Conservation (phyloP, 2,888 invertebrate genomes). For the Drymonia ruficornis region DNA sequence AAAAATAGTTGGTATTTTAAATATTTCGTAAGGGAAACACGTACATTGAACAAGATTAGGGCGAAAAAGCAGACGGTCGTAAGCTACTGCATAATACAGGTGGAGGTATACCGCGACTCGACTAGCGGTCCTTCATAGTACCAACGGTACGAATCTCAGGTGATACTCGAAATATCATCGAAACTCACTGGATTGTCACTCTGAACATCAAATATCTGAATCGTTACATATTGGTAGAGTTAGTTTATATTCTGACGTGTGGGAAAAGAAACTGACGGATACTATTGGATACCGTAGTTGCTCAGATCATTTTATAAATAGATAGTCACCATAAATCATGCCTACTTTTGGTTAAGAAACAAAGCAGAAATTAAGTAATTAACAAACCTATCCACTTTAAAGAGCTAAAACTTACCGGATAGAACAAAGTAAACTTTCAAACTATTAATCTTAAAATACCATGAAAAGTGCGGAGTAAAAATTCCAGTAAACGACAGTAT, state of each 20-base stretch:
- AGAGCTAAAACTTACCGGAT: no score
- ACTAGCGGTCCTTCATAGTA: slow-evolving; percentile 26
- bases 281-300: no score
- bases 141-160: slow-evolving; percentile 20
- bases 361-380: no score
- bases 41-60: slow-evolving; percentile 57
- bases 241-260: no score
- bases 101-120: slow-evolving; percentile 37
- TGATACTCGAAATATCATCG: slow-evolving; percentile 17
- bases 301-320: no score
- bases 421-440: no score
- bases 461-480: neutral
- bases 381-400: no score
- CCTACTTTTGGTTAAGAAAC: neutral
- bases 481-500: neutral
- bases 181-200: no score
- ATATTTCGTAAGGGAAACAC: slow-evolving; percentile 54
- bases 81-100: slow-evolving; percentile 58
- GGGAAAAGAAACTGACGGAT: no score
- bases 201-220: no score
- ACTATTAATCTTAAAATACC: no score
- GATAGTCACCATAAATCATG: neutral
- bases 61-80: slow-evolving; percentile 47
- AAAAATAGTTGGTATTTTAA: slow-evolving; percentile 35
- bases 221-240: no score